Conservation (phyloP, 1,140 invertebrate genomes). For the Musca domestica region DNA sequence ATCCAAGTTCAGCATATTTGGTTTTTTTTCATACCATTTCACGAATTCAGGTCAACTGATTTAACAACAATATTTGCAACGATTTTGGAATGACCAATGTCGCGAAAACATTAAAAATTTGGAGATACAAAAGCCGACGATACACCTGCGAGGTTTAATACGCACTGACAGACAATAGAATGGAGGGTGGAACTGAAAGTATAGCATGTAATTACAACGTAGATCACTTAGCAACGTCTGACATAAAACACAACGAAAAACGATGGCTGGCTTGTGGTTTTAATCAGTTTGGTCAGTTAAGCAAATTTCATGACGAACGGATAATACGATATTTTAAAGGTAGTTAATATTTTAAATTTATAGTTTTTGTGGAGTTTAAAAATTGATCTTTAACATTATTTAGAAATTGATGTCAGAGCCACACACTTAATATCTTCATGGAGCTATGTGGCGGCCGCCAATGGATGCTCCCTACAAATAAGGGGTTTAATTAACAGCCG, state of each 20-base stretch:
- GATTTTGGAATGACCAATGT: no score
- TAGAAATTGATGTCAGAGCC: no score
- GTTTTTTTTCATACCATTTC: no score
- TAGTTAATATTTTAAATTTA: constrained; percentile 26
- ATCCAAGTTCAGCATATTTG: no score
- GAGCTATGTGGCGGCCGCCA: constrained; percentile 40
- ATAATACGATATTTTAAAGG: background rate
- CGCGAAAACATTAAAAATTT: background rate
- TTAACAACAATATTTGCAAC: no score
- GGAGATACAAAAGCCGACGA: background rate
- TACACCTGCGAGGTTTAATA: constrained; percentile 8
- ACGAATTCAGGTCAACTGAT: no score
- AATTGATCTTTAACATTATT: constrained; percentile 24
- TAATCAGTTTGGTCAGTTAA: constrained; percentile 53
- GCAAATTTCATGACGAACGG: constrained; percentile 11
- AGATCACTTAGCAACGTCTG: constrained; percentile 14
- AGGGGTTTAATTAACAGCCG: constrained; percentile 9
- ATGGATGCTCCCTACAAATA: constrained; percentile 17
- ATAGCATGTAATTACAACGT: background rate
- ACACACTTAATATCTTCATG: constrained; percentile 25
- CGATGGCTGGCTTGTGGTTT: constrained; percentile 40
- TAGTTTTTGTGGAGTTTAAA: background rate
- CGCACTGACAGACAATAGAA: background rate
- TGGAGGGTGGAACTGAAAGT: constrained; percentile 6
- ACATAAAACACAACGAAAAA: background rate